A percentile compares a stretch with the other conserved stretches of the same genome.
These are phyloP conservation scores for Tragelaphus strepsiceros DNA, from an alignment of 2,113 vertebrate genomes.

Conservation along the genomic window DNA sequence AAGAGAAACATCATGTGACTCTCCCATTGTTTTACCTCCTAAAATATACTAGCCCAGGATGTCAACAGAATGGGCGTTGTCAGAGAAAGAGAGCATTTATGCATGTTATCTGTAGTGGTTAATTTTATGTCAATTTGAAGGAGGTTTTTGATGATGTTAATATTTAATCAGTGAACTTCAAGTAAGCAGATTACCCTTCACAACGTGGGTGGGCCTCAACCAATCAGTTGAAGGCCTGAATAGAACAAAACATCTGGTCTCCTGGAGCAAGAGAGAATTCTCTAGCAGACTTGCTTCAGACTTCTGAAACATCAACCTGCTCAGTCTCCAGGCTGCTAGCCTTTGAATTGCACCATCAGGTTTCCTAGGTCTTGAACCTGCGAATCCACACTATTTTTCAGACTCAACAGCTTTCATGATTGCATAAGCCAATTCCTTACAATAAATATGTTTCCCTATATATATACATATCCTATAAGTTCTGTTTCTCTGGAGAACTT, in stretches of 20 bases:
- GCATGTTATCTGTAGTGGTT: neutral
- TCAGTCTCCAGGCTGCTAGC: neutral
- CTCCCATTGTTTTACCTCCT: neutral
- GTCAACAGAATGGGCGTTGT: neutral
- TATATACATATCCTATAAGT: neutral
- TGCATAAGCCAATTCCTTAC: neutral
- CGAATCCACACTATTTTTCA: neutral
- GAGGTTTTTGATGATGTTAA: neutral
- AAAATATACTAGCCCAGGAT: neutral
- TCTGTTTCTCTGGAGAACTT: slow-evolving; percentile 16
- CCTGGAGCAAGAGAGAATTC: neutral
- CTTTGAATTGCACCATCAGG: no score
- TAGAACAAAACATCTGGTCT: neutral
- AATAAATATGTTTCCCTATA: neutral
- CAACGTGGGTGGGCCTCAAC: neutral
- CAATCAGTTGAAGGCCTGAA: neutral
- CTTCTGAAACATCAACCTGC: neutral
- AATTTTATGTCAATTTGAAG: neutral
- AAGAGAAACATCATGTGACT: neutral
- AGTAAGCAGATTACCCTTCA: neutral
- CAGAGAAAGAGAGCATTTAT: neutral
- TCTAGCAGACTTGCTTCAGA: neutral
- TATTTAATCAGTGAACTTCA: neutral
- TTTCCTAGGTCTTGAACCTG: neutral
- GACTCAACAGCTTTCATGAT: neutral